Evolutionary conservation across 2,797 vertebrate genomes (phyloP).

Genomic region (Nyctibius grandis): DNA sequence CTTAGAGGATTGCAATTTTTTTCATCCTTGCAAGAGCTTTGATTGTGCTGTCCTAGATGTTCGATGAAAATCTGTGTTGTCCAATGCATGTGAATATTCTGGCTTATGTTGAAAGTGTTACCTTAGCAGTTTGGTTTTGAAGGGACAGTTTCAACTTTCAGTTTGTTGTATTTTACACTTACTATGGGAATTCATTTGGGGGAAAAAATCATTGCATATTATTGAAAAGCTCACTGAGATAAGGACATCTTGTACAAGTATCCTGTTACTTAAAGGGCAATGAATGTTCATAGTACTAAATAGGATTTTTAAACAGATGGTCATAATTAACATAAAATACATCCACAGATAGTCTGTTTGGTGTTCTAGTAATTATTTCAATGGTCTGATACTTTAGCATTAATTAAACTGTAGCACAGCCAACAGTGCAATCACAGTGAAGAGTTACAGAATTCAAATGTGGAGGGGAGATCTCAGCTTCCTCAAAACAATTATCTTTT

Average conservation of each 20-base stretch:
- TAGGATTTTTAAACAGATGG: slow-evolving; percentile 59
- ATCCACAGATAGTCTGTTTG: slow-evolving; percentile 28
- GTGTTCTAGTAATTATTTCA: slow-evolving; percentile 55
- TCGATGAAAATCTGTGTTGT: neutral
- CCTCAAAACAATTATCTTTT: neutral
- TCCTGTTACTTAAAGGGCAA: slow-evolving; percentile 38
- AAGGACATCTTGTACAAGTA: slow-evolving; percentile 49
- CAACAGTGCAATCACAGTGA: neutral
- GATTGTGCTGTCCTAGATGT: neutral
- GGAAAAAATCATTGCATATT: neutral
- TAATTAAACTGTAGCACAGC: slow-evolving; percentile 28
- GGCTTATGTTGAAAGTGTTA: neutral
- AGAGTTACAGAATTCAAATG: neutral
- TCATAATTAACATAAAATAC: slow-evolving; percentile 57
- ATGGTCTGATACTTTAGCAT: neutral
- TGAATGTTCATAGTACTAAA: slow-evolving; percentile 36
- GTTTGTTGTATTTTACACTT: neutral
- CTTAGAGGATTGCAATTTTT: neutral
- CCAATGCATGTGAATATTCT: neutral
- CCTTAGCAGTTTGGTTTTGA: neutral
- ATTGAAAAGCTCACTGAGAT: neutral
- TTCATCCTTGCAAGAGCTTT: neutral
- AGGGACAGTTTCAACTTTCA: neutral
- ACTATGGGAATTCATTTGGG: neutral
- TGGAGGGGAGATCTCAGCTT: neutral